A percentile compares a stretch with the other conserved stretches of the same genome.
These are phyloP conservation scores for Drosophila ambigua DNA, from an alignment of 1,140 invertebrate species.

Conservation along the genomic window DNA sequence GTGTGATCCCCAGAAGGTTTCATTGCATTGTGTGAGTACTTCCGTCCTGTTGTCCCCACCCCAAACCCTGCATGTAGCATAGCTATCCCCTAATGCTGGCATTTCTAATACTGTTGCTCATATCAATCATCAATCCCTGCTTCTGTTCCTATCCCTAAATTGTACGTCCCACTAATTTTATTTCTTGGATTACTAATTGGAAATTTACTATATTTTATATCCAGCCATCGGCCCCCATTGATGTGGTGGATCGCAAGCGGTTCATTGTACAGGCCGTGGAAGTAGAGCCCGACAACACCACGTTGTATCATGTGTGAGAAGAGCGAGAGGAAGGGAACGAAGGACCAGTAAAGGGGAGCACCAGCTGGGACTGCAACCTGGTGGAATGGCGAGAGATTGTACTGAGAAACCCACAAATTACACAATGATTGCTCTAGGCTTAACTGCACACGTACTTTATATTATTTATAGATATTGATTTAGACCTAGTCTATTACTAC, in stretches of 20 bases:
- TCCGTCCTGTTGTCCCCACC: conserved; percentile 21
- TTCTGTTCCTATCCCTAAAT: not conserved
- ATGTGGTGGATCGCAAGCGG: conserved; percentile 67
- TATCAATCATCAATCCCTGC: not conserved
- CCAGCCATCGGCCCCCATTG: conserved; percentile 46
- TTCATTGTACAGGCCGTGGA: conserved; percentile 78
- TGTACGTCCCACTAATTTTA: not conserved
- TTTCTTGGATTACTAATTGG: not conserved
- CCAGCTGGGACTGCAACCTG: conserved; percentile 15
- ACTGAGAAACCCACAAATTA: conserved; percentile 34
- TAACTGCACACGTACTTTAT: conserved; percentile 41
- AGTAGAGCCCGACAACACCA: conserved; percentile 75
- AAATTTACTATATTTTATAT: not conserved
- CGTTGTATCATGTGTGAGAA: conserved; percentile 65
- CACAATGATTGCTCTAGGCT: conserved; percentile 14
- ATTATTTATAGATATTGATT: conserved; percentile 44
- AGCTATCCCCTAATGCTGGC: conserved; percentile 15
- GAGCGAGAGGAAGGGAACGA: not conserved
- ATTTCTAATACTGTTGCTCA: conserved; percentile 2
- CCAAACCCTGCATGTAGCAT: conserved; percentile 35
- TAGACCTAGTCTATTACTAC: conserved; percentile 25
- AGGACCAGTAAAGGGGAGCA: conserved; percentile 11
- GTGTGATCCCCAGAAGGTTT: conserved; percentile 28
- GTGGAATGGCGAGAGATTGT: conserved; percentile 16
- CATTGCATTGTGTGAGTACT: conserved; percentile 78